phyloP scores from a whole-genome alignment of 2,797 vertebrate species.

The Limnodromus scolopaceus region DNA sequence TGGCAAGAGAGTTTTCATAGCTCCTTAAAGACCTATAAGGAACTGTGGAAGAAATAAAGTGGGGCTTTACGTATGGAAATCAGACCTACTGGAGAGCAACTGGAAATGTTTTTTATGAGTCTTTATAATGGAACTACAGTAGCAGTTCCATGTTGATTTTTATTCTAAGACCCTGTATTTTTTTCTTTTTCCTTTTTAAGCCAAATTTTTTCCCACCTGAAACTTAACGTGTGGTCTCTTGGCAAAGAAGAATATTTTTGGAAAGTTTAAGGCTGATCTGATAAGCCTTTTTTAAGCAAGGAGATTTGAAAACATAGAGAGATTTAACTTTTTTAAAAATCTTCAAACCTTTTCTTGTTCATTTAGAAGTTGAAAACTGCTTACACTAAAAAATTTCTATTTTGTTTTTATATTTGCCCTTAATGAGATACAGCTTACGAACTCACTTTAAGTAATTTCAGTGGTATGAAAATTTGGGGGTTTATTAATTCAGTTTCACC shows the following conservation, averaged over 20 bases:
- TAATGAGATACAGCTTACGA: background rate
- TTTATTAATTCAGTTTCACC: background rate
- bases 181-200: conserved; percentile 38
- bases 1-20: conserved; percentile 69
- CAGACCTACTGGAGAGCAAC: conserved; percentile 66
- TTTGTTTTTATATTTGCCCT: background rate
- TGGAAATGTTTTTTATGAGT: conserved; percentile 63
- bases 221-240: conserved; percentile 47
- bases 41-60: conserved; percentile 71
- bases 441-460: background rate
- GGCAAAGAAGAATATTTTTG: conserved; percentile 30
- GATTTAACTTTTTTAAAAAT: background rate
- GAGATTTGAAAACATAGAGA: background rate
- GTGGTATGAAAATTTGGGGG: background rate
- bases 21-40: conserved; percentile 60
- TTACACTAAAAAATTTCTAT: background rate
- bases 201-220: conserved; percentile 44
- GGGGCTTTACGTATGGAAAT: conserved; percentile 58
- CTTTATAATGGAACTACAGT: conserved; percentile 58
- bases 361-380: background rate
- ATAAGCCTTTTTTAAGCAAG: conserved; percentile 16
- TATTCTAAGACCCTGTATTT: conserved; percentile 9
- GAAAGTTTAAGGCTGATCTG: conserved; percentile 25
- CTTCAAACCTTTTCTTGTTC: background rate
- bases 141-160: conserved; percentile 59